phyloP scores from a whole-genome alignment of 1,140 invertebrate genomes.

The Ips typographus region DNA sequence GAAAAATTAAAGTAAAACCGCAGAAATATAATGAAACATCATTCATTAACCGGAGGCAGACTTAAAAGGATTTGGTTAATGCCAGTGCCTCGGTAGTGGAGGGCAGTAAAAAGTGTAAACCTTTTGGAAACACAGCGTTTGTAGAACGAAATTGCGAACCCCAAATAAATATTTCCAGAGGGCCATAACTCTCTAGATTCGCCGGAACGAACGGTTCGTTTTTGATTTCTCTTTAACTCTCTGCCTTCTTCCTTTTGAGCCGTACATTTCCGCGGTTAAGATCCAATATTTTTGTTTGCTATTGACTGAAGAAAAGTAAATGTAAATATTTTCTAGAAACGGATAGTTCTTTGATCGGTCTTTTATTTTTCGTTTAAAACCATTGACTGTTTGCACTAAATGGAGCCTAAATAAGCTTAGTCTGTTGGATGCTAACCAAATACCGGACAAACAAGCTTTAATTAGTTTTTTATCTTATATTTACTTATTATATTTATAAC shows the following conservation, averaged over 20 bases:
- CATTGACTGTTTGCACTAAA: too few relatives aligned
- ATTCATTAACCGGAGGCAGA: constrained; percentile 2
- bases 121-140: neutral
- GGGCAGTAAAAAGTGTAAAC: constrained; percentile 16
- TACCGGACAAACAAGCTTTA: too few relatives aligned
- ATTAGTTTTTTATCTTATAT: too few relatives aligned
- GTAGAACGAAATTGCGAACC: constrained; percentile 8
- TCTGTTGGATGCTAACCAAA: too few relatives aligned
- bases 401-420: too few relatives aligned
- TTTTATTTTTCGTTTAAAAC: too few relatives aligned
- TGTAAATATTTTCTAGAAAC: too few relatives aligned
- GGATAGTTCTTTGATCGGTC: too few relatives aligned
- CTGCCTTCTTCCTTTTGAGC: neutral
- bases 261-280: too few relatives aligned
- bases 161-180: constrained; percentile 20
- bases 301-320: too few relatives aligned
- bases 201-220: neutral
- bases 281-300: too few relatives aligned
- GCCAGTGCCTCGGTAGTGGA: neutral
- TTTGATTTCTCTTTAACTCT: neutral
- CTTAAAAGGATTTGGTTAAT: constrained; percentile 15
- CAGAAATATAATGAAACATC: constrained; percentile 16
- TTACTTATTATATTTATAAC: too few relatives aligned
- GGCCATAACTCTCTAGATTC: constrained; percentile 5
- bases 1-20: constrained; percentile 10